These are phyloP conservation scores for Helogale parvula DNA, from an alignment of 2,113 vertebrate species.

Conservation along the genomic window DNA sequence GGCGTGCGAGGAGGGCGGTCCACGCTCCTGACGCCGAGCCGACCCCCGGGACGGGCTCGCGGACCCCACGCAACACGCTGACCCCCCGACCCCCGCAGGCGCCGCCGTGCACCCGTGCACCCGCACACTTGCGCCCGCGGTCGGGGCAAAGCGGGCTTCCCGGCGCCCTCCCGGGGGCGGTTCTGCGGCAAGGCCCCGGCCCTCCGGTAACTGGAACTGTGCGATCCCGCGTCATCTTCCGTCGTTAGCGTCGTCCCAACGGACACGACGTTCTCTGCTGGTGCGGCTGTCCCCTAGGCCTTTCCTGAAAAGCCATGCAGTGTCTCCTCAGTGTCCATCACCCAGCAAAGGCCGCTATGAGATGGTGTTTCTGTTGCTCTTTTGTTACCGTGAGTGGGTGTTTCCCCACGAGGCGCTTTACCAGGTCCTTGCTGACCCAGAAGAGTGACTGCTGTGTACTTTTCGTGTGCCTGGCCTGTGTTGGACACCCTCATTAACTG, in stretches of 20 bases:
- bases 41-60: not conserved
- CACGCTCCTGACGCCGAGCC: no score
- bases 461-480: not conserved
- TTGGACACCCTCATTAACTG: not conserved
- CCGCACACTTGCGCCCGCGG: rapidly evolving
- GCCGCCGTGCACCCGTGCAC: no score
- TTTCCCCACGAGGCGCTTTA: no score
- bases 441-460: rapidly evolving
- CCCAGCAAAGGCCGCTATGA: not conserved
- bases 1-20: no score
- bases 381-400: not conserved
- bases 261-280: not conserved
- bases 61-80: not conserved
- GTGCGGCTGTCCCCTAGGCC: not conserved
- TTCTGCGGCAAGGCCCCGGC: rapidly evolving
- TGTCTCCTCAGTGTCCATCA: not conserved
- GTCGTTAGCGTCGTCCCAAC: rapidly evolving
- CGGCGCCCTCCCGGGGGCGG: not conserved
- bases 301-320: not conserved
- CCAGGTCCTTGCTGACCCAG: not conserved
- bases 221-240: no score
- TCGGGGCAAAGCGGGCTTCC: not conserved
- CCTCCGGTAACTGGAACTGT: not conserved
- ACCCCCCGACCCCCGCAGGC: not conserved
- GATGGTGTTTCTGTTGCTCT: not conserved